Evolutionary conservation across 2,797 vertebrate species (phyloP).

Genomic region (Falco naumanni): DNA sequence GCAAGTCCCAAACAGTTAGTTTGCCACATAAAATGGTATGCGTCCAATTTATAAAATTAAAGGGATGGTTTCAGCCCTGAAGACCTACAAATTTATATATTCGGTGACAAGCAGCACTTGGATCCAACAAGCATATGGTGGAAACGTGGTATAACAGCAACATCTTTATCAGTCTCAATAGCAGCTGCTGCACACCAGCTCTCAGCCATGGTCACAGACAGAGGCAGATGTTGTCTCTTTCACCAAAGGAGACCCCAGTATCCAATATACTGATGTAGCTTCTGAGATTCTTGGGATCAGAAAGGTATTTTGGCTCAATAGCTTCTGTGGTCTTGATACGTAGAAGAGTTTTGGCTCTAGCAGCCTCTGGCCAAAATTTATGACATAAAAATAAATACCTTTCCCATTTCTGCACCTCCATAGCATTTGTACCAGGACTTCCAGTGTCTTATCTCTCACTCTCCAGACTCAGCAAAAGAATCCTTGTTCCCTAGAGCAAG

Average conservation of each 20-base stretch:
- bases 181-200: background rate
- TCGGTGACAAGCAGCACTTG: background rate
- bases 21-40: background rate
- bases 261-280: rapidly evolving
- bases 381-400: background rate
- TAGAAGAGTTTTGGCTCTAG: background rate
- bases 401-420: background rate
- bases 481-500: background rate
- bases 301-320: background rate
- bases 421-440: background rate
- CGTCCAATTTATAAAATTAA: background rate
- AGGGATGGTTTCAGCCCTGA: background rate
- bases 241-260: background rate
- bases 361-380: background rate
- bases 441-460: background rate
- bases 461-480: background rate
- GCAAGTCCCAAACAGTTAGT: background rate
- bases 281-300: background rate
- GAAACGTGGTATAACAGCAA: background rate
- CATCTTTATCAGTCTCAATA: background rate
- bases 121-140: background rate
- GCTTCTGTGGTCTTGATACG: background rate
- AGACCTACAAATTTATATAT: background rate
- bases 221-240: background rate
- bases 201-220: background rate